Conservation (phyloP, 2,113 vertebrate genomes). For the Calyptomena viridis region DNA sequence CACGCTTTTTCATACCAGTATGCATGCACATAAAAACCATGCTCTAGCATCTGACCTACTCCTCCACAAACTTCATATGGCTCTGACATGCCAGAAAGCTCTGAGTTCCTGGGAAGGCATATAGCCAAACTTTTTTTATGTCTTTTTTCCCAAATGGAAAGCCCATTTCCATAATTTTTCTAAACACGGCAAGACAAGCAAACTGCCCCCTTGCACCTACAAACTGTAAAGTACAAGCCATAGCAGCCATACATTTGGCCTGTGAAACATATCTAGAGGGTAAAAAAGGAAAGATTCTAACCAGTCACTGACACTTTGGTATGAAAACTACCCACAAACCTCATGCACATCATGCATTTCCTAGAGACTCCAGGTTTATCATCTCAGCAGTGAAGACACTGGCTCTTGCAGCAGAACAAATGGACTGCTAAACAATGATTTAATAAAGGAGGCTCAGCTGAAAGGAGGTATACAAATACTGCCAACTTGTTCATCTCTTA, state of each 20-base stretch:
- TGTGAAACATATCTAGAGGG: neutral
- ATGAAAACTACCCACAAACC: constrained; percentile 20
- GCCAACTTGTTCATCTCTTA: constrained; percentile 65
- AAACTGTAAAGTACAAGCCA: neutral
- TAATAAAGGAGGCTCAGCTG: constrained; percentile 67
- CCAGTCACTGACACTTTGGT: neutral
- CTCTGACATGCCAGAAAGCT: neutral
- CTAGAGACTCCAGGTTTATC: constrained; percentile 29
- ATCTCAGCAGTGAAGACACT: constrained; percentile 40
- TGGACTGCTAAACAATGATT: constrained; percentile 65
- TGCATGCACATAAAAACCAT: rapidly evolving
- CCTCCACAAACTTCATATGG: neutral
- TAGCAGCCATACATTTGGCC: neutral
- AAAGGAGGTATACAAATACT: constrained; percentile 31
- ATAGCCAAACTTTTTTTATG: neutral
- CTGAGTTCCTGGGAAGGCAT: neutral
- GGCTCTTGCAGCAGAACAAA: constrained; percentile 39
- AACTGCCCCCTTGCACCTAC: neutral
- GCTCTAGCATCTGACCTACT: neutral
- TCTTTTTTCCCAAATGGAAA: neutral
- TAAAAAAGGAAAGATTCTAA: constrained; percentile 12
- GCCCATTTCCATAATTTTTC: neutral
- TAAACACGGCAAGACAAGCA: neutral
- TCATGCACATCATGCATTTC: constrained; percentile 28
- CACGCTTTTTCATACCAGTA: neutral